Evolutionary conservation across 2,888 invertebrate genomes (phyloP).

Genomic region (Lymantria dispar): DNA sequence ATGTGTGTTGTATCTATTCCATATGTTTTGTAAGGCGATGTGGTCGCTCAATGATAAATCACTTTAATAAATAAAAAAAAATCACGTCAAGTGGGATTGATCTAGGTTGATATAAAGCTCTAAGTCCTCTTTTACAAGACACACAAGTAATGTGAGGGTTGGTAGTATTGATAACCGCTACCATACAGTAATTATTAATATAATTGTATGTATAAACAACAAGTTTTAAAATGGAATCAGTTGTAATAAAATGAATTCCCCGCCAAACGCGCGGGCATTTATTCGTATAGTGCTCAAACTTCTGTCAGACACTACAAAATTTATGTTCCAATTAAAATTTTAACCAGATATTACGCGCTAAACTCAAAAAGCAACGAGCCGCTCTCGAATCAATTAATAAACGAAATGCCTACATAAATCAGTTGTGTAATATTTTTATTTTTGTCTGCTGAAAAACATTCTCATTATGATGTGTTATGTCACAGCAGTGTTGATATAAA

Average conservation of each 20-base stretch:
- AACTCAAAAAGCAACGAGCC: constrained; percentile 35
- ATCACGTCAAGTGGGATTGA: too few relatives aligned
- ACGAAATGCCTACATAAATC: constrained; percentile 36
- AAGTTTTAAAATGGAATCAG: too few relatives aligned
- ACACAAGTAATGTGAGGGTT: too few relatives aligned
- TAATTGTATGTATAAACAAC: too few relatives aligned
- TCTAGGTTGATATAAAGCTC: too few relatives aligned
- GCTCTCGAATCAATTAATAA: constrained; percentile 44
- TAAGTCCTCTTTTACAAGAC: too few relatives aligned
- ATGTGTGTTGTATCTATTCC: too few relatives aligned
- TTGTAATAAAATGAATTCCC: not conserved
- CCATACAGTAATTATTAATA: too few relatives aligned
- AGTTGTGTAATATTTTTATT: constrained; percentile 25
- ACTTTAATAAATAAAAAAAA: too few relatives aligned
- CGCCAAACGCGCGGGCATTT: not conserved
- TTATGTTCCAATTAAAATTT: constrained; percentile 47
- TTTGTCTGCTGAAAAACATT: constrained; percentile 14
- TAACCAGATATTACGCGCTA: constrained; percentile 38
- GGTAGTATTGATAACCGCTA: too few relatives aligned
- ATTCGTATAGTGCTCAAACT: constrained; percentile 13
- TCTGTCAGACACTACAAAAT: constrained; percentile 32
- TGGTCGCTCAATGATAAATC: too few relatives aligned
- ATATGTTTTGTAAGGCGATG: too few relatives aligned
- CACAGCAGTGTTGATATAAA: constrained; percentile 3
- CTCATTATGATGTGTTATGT: constrained; percentile 14